Evolutionary conservation across 2,113 vertebrate genomes (phyloP).

Genomic region (Muntiacus muntjak): DNA sequence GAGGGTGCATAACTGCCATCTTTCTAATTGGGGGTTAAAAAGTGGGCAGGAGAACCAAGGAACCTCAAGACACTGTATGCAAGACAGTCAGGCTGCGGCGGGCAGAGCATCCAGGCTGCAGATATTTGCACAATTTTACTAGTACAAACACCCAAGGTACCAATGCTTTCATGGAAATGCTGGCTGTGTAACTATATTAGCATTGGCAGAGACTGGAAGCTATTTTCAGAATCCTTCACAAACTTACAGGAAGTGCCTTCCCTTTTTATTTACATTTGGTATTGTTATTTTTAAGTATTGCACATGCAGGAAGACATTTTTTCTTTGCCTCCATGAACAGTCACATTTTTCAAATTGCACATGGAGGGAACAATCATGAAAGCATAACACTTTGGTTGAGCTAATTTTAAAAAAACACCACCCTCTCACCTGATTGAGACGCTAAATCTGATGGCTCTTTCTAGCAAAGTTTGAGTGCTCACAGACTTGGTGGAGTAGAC

Average conservation of each 20-base stretch:
- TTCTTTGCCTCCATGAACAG: not conserved
- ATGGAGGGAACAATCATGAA: not conserved
- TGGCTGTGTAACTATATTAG: constrained; percentile 73
- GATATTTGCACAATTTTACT: constrained; percentile 75
- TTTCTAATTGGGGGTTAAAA: constrained; percentile 14
- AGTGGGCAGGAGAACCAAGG: not conserved
- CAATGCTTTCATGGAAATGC: constrained; percentile 77
- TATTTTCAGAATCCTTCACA: constrained; percentile 77
- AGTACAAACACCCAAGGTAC: constrained; percentile 68
- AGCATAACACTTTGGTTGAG: constrained; percentile 4
- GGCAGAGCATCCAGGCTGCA: constrained; percentile 52
- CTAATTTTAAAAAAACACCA: constrained; percentile 30
- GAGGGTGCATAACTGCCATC: not conserved
- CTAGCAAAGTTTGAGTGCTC: constrained; percentile 71
- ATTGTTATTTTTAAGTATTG: constrained; percentile 70
- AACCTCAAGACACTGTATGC: not conserved
- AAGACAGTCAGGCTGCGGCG: constrained; percentile 39
- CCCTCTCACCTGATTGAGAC: constrained; percentile 22
- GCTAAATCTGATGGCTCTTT: constrained; percentile 63
- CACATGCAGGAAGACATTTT: constrained; percentile 25
- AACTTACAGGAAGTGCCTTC: constrained; percentile 76
- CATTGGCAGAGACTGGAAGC: constrained; percentile 70
- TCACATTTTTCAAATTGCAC: constrained; percentile 31
- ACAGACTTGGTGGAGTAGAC: constrained; percentile 20
- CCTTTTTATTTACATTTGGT: constrained; percentile 68